Conservation (phyloP, 2,113 vertebrate species). For the Phasianus colchicus region DNA sequence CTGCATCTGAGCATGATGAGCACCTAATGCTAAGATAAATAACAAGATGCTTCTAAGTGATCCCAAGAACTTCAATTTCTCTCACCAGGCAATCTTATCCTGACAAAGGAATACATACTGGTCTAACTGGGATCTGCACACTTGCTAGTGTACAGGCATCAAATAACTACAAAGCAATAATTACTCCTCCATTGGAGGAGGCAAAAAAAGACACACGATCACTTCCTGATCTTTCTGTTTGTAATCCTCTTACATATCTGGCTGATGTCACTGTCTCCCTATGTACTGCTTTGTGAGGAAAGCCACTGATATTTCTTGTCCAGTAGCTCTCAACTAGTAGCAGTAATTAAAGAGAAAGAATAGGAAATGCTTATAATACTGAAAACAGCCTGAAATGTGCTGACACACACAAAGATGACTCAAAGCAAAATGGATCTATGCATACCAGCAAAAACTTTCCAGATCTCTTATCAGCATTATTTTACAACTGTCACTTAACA, state of each 20-base stretch:
- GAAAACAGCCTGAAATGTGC: not conserved
- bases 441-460: not conserved
- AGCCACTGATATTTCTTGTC: not conserved
- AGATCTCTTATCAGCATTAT: not conserved
- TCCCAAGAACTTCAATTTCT: not conserved
- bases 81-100: not conserved
- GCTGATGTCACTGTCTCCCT: not conserved
- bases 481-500: not conserved
- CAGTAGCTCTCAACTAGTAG: not conserved
- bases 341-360: not conserved
- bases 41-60: not conserved
- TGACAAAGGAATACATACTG: not conserved
- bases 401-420: not conserved
- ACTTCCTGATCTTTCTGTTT: not conserved
- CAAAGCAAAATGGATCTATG: not conserved
- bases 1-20: not conserved
- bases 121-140: not conserved
- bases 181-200: not conserved
- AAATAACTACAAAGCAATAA: not conserved
- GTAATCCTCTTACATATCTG: not conserved
- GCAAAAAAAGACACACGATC: accelerated
- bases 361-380: not conserved
- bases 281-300: not conserved
- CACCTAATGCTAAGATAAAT: not conserved
- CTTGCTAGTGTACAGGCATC: not conserved